A percentile compares a stretch with the other conserved stretches of the same genome.
Evolutionary conservation across 2,888 invertebrate genomes (phyloP).

Genomic region (Cistogaster globosa): DNA sequence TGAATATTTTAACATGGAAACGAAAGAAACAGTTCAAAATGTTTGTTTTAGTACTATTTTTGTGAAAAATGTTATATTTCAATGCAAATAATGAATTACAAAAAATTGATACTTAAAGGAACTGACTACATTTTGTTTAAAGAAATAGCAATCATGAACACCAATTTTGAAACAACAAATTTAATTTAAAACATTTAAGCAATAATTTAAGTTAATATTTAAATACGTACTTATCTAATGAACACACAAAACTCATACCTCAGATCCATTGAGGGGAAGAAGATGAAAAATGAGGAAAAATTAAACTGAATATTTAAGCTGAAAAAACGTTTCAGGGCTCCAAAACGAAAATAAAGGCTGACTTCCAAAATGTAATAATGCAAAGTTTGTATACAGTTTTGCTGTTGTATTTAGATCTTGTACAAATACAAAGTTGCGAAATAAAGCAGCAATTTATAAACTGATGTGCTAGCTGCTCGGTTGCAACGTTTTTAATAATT

Average conservation of each 20-base stretch:
- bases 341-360: too few relatives aligned
- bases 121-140: not conserved
- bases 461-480: too few relatives aligned
- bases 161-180: constrained; percentile 57
- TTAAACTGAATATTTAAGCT: not conserved
- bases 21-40: not conserved
- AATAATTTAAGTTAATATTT: constrained; percentile 63
- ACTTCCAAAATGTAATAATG: too few relatives aligned
- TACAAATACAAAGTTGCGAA: too few relatives aligned
- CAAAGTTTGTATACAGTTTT: too few relatives aligned
- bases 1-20: not conserved
- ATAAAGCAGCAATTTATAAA: too few relatives aligned
- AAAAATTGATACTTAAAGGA: not conserved
- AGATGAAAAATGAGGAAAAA: not conserved
- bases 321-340: too few relatives aligned
- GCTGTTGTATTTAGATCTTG: too few relatives aligned
- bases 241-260: not conserved
- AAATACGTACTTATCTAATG: constrained; percentile 11
- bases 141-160: constrained; percentile 37
- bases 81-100: constrained; percentile 5
- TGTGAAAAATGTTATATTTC: constrained; percentile 9
- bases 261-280: not conserved
- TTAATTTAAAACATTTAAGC: constrained; percentile 35
- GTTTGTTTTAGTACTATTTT: constrained; percentile 4
- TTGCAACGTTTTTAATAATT: too few relatives aligned